Evolutionary conservation across 2,113 vertebrate species (phyloP), one percentile per base, ranked within the genome.

Genomic region (Sisor rabdophorus): DNA sequence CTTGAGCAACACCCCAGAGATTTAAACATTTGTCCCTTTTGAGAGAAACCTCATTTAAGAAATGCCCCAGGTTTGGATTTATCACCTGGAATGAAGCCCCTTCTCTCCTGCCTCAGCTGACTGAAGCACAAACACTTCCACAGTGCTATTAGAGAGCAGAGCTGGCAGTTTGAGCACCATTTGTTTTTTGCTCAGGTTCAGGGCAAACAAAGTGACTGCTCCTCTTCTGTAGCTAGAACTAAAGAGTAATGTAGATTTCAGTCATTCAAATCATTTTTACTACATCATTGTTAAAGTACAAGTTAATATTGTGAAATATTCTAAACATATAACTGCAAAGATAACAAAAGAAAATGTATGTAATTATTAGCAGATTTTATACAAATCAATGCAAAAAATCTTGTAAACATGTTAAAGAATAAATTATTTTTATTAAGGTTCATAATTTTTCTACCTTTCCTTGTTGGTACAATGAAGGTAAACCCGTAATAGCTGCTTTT

Each of bases 391-490:
- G 40, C 32, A 36, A 36, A 36, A 3, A 36, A 36, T 36, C 32
- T 36, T 36, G 32, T 36, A 17, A 36, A 11, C 22, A 0, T 52
- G 48, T 40, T 32, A 24, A 20, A 47, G 28, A 20, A 36, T 28
- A 26, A 11, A 28, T 17, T 48, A 36, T 20, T 52, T 1, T 52
- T 36, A 36, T 7, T 4, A 10, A 64, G 9, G 72, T 44, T 72
- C 13, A n/a, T 12, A 28, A 44, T 2, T 11, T 11, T 59, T 87
- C 88, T 89, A 97, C 96, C 95, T 92, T 48, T 87, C 85, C 24
- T 28, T 77, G 47, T 91, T 94, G 0, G 94, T 90, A 80, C 97
- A 98, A 74, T 98, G 96, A 80, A 98, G 91, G 75, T 98, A 98
- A 7, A 95, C 83, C 0, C 97, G 89, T 19, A 96, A 88, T 36